Percentiles rank a stretch among this genome's conserved stretches.
These are phyloP conservation scores for Moxostoma hubbsi DNA, from an alignment of 2,797 vertebrate genomes.

Conservation along the genomic window DNA sequence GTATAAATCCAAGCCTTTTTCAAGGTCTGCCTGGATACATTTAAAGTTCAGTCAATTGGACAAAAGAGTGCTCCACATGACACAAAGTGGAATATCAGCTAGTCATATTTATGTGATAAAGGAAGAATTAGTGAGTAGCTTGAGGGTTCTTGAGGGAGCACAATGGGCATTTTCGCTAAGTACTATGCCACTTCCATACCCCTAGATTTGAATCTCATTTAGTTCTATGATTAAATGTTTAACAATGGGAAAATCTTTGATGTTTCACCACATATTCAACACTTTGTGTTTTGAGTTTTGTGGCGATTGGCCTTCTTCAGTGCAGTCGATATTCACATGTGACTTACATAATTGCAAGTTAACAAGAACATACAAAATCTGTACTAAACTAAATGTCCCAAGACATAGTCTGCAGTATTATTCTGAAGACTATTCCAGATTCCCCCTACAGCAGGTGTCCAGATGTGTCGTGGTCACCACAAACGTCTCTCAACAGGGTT, in stretches of 20 bases:
- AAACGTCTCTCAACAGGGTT: too few relatives aligned
- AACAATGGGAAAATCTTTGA: background rate
- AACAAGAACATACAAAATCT: slow-evolving; percentile 27
- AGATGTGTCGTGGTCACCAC: too few relatives aligned
- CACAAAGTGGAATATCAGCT: slow-evolving; percentile 3
- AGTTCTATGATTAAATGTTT: background rate
- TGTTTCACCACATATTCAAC: background rate
- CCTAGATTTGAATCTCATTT: slow-evolving; percentile 7
- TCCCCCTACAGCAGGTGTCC: too few relatives aligned
- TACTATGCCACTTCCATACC: background rate
- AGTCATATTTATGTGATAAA: slow-evolving; percentile 29
- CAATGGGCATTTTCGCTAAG: slow-evolving; percentile 1
- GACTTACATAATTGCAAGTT: slow-evolving; percentile 40
- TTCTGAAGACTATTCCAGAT: too few relatives aligned
- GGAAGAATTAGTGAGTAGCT: background rate
- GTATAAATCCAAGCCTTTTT: slow-evolving; percentile 10
- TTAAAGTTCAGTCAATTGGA: slow-evolving; percentile 14
- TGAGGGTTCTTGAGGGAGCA: slow-evolving; percentile 14
- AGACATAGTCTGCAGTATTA: background rate
- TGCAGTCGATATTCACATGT: slow-evolving; percentile 27
- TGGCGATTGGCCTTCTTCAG: background rate
- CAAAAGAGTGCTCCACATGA: slow-evolving; percentile 25
- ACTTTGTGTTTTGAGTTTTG: slow-evolving; percentile 23
- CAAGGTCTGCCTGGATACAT: slow-evolving; percentile 1
- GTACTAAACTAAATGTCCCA: slow-evolving; percentile 21